Conservation (phyloP, 53 echinoderm and acorn worm genomes). For the Arbacia lixula region DNA sequence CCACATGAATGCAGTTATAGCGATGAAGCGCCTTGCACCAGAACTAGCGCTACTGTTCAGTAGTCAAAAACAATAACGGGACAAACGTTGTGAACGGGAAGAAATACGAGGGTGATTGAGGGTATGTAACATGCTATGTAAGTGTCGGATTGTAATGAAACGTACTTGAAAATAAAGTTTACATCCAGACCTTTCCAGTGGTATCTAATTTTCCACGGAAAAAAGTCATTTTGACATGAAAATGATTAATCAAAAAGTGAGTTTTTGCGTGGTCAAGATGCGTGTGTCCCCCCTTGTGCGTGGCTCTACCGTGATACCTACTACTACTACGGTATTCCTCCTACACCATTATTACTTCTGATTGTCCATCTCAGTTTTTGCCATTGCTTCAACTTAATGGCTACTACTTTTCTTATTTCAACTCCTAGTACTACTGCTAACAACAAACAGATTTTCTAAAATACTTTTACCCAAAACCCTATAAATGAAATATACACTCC, state of each 20-base stretch:
- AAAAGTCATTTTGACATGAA: not conserved
- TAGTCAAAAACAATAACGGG: too few relatives aligned
- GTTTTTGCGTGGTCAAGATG: not conserved
- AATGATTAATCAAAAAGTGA: not conserved
- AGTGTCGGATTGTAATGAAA: not conserved
- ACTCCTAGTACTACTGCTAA: not conserved
- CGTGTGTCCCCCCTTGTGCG: not conserved
- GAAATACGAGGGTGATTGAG: not conserved
- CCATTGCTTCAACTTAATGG: too few relatives aligned
- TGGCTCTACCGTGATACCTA: slow-evolving; percentile 7
- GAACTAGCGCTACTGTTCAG: not conserved
- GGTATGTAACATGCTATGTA: not conserved
- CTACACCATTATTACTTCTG: not conserved
- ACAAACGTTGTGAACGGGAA: not conserved
- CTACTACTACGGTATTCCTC: not conserved
- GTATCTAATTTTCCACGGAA: not conserved
- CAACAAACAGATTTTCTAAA: not conserved
- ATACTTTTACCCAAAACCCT: not conserved
- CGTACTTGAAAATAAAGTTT: not conserved
- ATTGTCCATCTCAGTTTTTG: too few relatives aligned
- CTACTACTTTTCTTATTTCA: too few relatives aligned
- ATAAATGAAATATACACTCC: too few relatives aligned
- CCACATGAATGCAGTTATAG: not conserved
- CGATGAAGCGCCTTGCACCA: not conserved
- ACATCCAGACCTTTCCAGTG: not conserved